Percentiles rank a stretch among this genome's conserved stretches.
Conservation (phyloP, 2,797 vertebrate species). For the Oryzias dopingdopingensis region DNA sequence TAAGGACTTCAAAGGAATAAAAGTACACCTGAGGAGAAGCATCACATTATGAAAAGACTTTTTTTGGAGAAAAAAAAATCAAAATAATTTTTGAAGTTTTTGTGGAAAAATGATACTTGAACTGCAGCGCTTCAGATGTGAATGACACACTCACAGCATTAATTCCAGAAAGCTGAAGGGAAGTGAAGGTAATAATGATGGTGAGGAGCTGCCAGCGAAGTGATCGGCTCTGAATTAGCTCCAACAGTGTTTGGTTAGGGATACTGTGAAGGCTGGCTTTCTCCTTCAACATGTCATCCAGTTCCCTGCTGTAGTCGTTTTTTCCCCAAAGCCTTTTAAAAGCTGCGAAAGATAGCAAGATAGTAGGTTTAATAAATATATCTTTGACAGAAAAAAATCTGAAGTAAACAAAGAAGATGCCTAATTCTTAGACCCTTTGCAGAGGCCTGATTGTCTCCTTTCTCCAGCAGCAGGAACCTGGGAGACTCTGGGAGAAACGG, state of each 20-base stretch:
- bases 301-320: conserved; percentile 65
- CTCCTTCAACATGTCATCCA: conserved; percentile 82
- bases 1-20: conserved; percentile 81
- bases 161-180: conserved; percentile 75
- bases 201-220: conserved; percentile 83
- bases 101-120: no score
- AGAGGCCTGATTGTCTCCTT: conserved; percentile 68
- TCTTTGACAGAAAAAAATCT: not conserved
- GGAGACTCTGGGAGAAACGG: conserved; percentile 81
- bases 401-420: not conserved
- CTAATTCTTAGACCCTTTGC: conserved; percentile 59
- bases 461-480: conserved; percentile 71
- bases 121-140: not conserved
- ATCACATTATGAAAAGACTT: not conserved
- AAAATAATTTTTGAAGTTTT: no score
- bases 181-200: conserved; percentile 49
- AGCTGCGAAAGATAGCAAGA: conserved; percentile 55
- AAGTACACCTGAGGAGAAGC: conserved; percentile 78
- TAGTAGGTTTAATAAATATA: not conserved
- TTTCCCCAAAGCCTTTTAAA: conserved; percentile 77
- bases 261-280: conserved; percentile 56
- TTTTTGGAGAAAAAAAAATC: no score
- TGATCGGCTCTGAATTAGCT: conserved; percentile 64
- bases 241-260: conserved; percentile 60
- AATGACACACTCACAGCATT: conserved; percentile 64